Conservation (phyloP, 1,140 invertebrate species). For the Cherax destructor region DNA sequence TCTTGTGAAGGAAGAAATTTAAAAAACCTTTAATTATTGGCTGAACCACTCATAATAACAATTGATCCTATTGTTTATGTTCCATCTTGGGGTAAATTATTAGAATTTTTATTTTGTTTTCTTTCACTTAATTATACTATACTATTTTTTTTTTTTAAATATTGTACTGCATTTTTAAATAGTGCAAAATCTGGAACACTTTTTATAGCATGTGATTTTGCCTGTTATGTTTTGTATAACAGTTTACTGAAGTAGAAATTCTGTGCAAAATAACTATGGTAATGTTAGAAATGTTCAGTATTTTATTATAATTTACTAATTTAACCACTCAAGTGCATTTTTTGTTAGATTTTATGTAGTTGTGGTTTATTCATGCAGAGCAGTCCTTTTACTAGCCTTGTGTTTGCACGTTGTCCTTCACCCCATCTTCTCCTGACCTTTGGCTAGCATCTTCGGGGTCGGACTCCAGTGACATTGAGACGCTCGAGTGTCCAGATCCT, state of each 20-base stretch:
- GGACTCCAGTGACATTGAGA: constrained; percentile 67
- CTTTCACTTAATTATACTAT: no score
- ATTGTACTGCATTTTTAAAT: background rate
- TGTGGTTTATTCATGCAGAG: background rate
- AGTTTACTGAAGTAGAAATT: background rate
- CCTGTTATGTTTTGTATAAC: no score
- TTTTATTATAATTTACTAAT: background rate
- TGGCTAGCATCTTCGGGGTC: constrained; percentile 49
- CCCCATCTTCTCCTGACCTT: constrained; percentile 13
- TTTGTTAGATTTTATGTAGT: background rate
- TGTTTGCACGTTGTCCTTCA: background rate
- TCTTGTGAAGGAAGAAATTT: no score
- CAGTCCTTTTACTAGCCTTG: background rate
- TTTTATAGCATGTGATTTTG: background rate
- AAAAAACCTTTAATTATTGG: no score
- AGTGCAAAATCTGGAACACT: background rate
- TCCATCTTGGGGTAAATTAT: no score
- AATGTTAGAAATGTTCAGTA: background rate
- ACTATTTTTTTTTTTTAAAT: no score
- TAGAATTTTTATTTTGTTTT: no score
- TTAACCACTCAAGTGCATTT: background rate
- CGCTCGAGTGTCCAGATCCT: constrained; percentile 54
- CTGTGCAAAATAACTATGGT: background rate
- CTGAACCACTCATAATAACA: no score
- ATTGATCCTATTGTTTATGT: no score